Conservation (phyloP, 2,888 invertebrate genomes). For the Tenodera sinensis region DNA sequence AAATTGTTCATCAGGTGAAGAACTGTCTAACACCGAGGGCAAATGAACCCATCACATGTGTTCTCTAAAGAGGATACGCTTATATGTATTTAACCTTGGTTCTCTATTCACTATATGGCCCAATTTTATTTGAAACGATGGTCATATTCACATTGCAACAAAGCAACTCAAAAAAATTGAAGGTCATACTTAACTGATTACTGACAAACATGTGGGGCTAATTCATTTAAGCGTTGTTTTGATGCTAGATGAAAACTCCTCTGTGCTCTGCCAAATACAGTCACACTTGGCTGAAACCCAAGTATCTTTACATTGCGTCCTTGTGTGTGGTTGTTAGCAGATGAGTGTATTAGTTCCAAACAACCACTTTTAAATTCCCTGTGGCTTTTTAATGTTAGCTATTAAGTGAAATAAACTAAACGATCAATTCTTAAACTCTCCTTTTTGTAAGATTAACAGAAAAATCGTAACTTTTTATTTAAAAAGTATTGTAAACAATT, state of each 20-base stretch:
- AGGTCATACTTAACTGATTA: no score
- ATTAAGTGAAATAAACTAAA: background rate
- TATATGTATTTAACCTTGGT: no score
- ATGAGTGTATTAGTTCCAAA: background rate
- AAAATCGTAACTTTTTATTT: no score
- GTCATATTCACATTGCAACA: no score
- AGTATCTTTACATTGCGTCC: background rate
- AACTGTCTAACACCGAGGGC: no score
- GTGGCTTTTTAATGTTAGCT: background rate
- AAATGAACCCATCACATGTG: no score
- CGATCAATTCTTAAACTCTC: background rate
- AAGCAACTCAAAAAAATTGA: no score
- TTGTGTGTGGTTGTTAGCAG: background rate
- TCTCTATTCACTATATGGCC: no score
- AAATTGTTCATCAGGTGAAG: no score
- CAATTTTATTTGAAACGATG: no score
- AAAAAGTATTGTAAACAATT: no score
- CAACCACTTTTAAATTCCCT: background rate
- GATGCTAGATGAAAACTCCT: background rate
- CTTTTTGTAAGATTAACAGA: background rate
- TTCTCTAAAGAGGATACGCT: no score
- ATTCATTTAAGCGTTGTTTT: background rate
- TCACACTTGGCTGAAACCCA: background rate
- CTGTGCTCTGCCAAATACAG: background rate
- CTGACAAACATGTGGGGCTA: background rate